These are phyloP conservation scores for Lutraria lutraria DNA, from an alignment of 2,888 invertebrate genomes.

Conservation along the genomic window DNA sequence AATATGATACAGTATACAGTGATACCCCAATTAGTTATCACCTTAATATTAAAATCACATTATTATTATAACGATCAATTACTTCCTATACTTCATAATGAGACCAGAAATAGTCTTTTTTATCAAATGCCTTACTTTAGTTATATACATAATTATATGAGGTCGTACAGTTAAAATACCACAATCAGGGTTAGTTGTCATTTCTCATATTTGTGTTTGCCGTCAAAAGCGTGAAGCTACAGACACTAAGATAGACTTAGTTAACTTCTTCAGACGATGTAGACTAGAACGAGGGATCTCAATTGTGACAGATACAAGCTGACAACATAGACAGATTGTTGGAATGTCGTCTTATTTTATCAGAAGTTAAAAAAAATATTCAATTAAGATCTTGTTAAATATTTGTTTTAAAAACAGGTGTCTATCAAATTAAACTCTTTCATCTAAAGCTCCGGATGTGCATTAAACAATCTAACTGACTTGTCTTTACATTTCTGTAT, in stretches of 20 bases:
- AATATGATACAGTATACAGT: too few species aligned
- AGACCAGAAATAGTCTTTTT: too few species aligned
- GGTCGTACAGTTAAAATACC: background rate
- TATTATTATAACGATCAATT: too few species aligned
- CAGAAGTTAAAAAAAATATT: background rate
- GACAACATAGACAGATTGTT: background rate
- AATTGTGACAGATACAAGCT: background rate
- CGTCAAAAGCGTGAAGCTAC: slow-evolving; percentile 14
- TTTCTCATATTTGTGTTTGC: background rate
- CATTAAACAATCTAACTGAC: background rate
- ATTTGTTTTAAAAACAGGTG: slow-evolving; percentile 10
- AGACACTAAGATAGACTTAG: background rate
- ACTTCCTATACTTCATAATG: too few species aligned
- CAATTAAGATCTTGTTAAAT: slow-evolving; percentile 8
- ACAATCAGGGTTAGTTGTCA: background rate
- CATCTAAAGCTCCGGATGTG: background rate
- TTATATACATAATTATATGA: too few species aligned
- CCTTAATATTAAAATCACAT: too few species aligned
- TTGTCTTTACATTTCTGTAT: background rate
- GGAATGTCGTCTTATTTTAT: background rate
- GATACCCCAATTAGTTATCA: too few species aligned
- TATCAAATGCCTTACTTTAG: too few species aligned
- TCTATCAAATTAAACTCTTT: background rate
- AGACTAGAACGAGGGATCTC: background rate
- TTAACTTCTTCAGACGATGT: background rate